Conservation (phyloP, 2,113 vertebrate species). For the Eudorcas thomsonii region DNA sequence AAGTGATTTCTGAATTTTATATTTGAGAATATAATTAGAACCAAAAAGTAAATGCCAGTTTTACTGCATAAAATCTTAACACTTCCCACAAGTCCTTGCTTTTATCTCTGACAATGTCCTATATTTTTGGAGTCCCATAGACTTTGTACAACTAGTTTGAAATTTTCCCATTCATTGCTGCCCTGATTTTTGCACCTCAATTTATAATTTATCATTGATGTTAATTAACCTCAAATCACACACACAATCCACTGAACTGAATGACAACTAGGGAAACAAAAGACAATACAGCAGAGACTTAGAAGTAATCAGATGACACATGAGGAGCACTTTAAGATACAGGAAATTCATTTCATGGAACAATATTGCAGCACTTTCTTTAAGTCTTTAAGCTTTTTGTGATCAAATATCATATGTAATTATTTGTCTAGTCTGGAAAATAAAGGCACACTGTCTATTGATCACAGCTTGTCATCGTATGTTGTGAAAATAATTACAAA, state of each 20-base stretch:
- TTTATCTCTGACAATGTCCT: background rate
- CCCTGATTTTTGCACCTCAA: background rate
- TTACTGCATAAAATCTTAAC: background rate
- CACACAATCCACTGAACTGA: background rate
- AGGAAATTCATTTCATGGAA: background rate
- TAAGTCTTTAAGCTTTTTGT: background rate
- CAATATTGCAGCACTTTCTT: background rate
- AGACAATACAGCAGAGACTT: background rate
- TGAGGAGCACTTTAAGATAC: background rate
- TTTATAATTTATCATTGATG: conserved; percentile 5
- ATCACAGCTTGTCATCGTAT: background rate
- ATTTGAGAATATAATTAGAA: background rate
- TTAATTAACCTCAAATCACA: conserved; percentile 37
- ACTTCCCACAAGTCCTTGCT: background rate
- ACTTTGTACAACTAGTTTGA: background rate
- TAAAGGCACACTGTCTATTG: background rate
- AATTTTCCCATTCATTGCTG: background rate
- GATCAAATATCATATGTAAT: background rate
- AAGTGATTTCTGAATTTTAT: background rate
- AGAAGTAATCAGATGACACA: background rate
- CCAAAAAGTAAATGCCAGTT: background rate
- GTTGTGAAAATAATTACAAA: background rate
- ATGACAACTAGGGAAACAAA: background rate
- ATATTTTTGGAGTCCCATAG: background rate
- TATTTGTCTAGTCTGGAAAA: background rate